Conservation (phyloP, 2,888 invertebrate genomes). For the Caenorhabditis sp. region DNA sequence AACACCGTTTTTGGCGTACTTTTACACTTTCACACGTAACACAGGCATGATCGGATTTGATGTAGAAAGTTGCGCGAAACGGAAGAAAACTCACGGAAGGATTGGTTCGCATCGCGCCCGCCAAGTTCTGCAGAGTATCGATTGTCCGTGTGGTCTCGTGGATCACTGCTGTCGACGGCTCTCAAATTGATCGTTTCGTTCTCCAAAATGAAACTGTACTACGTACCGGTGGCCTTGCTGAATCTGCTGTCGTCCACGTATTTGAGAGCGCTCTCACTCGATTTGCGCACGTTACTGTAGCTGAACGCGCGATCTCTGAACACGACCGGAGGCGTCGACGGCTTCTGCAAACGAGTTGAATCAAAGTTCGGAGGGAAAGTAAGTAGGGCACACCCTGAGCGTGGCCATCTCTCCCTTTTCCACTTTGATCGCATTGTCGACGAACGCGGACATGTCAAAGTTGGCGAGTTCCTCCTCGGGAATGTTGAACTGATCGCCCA, state of each 20-base stretch:
- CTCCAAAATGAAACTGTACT: neutral
- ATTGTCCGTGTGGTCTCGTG: conserved; percentile 53
- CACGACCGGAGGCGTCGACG: conserved; percentile 48
- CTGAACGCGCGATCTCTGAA: conserved; percentile 63
- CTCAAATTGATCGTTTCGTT: neutral
- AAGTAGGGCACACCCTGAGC: conserved; percentile 21
- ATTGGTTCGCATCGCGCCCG: conserved; percentile 13
- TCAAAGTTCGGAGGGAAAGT: neutral
- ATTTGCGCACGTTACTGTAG: conserved; percentile 60
- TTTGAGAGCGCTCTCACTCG: conserved; percentile 59
- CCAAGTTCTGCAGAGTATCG: conserved; percentile 48
- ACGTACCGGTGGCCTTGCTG: conserved; percentile 46
- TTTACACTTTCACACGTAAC: no score
- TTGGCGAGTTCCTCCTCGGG: conserved; percentile 69
- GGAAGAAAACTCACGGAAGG: conserved; percentile 1
- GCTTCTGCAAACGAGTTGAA: conserved; percentile 22
- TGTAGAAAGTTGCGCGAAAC: no score
- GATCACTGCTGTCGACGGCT: conserved; percentile 26
- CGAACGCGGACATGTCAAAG: conserved; percentile 74
- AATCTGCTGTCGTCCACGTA: conserved; percentile 61
- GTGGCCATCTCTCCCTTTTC: conserved; percentile 56
- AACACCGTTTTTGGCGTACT: no score
- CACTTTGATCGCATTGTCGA: conserved; percentile 75
- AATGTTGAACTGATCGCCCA: conserved; percentile 77
- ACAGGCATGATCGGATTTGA: no score